Percentiles rank a stretch among this genome's conserved stretches.
Conservation (phyloP, 2,797 vertebrate genomes). For the Sarcoramphus papa region DNA sequence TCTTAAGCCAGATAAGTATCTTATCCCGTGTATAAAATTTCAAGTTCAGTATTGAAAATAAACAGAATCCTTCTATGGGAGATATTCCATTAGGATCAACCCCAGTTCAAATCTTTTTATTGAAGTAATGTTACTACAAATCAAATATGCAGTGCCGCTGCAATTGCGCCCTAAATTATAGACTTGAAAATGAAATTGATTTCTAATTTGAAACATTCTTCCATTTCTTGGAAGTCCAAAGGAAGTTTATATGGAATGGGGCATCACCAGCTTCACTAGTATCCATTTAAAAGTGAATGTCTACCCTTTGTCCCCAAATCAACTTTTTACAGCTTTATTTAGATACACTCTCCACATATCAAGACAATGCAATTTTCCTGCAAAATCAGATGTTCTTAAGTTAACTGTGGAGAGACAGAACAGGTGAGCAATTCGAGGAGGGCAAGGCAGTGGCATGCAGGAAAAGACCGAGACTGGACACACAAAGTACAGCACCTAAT, state of each 20-base stretch:
- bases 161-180: background rate
- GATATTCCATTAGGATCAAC: background rate
- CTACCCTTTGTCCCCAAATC: background rate
- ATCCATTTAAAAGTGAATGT: background rate
- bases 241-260: background rate
- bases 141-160: background rate
- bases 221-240: background rate
- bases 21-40: background rate
- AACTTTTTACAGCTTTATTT: background rate
- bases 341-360: background rate
- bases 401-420: background rate
- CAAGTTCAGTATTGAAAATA: background rate
- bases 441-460: background rate
- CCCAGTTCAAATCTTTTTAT: background rate
- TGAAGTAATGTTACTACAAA: background rate
- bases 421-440: background rate
- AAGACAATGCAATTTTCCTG: background rate
- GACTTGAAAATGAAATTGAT: background rate
- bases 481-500: background rate
- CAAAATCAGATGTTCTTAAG: background rate
- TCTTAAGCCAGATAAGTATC: background rate
- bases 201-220: background rate
- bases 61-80: background rate
- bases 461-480: background rate
- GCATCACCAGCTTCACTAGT: background rate